Percentiles rank a stretch among this genome's conserved stretches.
phyloP scores from a whole-genome alignment of 2,888 invertebrate species.

The Meghimatium bilineatum region DNA sequence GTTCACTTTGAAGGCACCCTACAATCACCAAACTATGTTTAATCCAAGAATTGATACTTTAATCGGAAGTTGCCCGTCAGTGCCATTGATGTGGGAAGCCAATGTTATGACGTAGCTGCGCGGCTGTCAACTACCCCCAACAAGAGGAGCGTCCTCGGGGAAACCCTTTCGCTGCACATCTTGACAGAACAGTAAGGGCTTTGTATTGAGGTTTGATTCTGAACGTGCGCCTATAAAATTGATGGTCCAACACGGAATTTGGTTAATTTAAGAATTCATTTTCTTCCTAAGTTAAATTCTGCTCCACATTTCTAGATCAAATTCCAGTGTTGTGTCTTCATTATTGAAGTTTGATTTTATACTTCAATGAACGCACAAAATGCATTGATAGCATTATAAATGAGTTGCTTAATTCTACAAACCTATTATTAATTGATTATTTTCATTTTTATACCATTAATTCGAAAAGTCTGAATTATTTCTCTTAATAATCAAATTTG shows the following conservation, averaged over 20 bases:
- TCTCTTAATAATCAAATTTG: no score
- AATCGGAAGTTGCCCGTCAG: slow-evolving; percentile 37
- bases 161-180: slow-evolving; percentile 7
- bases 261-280: slow-evolving; percentile 7
- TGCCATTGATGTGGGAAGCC: slow-evolving; percentile 33
- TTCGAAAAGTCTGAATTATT: no score
- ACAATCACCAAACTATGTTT: slow-evolving; percentile 10
- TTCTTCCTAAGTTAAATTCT: background rate
- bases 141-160: background rate
- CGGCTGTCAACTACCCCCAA: background rate
- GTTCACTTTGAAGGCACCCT: background rate
- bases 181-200: background rate
- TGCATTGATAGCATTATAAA: no score
- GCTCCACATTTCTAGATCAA: no score
- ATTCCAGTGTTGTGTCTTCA: no score
- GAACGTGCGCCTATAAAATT: background rate
- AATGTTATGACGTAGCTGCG: background rate
- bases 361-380: no score
- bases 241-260: background rate
- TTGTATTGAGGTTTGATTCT: background rate
- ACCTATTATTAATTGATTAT: no score
- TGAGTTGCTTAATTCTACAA: no score
- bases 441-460: no score
- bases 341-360: no score
- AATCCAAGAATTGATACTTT: slow-evolving; percentile 35